Conservation (phyloP, 2,113 vertebrate genomes). For the Andinoacara biseriatus region DNA sequence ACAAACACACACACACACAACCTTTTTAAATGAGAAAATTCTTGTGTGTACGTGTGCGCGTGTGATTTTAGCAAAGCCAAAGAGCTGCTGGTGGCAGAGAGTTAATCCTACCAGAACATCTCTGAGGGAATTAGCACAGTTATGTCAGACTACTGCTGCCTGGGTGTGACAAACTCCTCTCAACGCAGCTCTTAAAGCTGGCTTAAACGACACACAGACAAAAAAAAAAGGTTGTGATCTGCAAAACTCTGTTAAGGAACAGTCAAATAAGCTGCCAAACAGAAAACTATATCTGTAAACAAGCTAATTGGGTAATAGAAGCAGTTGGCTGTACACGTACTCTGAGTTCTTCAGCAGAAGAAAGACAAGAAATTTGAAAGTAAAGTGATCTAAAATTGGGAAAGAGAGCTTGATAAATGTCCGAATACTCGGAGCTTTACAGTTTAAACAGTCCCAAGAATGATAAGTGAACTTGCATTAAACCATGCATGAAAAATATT, state of each 20-base stretch:
- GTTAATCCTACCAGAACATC: conserved; percentile 50
- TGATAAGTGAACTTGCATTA: not conserved
- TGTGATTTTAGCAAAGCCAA: conserved; percentile 6
- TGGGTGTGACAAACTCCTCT: conserved; percentile 26
- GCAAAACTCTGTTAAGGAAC: not conserved
- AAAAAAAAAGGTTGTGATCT: not conserved
- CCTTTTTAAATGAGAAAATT: not conserved
- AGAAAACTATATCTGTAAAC: not conserved
- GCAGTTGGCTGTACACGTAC: not conserved
- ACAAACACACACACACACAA: not conserved
- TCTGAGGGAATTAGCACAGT: conserved; percentile 48
- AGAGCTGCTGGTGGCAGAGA: conserved; percentile 15
- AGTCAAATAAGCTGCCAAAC: not conserved
- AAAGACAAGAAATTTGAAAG: conserved; percentile 17
- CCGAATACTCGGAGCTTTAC: not conserved
- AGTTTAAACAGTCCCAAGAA: not conserved
- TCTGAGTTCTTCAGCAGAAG: not conserved
- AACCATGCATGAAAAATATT: no score
- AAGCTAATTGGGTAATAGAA: not conserved
- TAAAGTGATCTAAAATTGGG: conserved; percentile 21
- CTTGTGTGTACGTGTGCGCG: not conserved
- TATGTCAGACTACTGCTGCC: conserved; percentile 25
- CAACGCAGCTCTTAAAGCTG: conserved; percentile 15
- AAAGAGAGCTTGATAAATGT: not conserved
- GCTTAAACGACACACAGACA: conserved; percentile 11